Evolutionary conservation across 2,888 invertebrate genomes (phyloP), one percentile per base, ranked within the genome.

Genomic region (Callyntrura sp.): DNA sequence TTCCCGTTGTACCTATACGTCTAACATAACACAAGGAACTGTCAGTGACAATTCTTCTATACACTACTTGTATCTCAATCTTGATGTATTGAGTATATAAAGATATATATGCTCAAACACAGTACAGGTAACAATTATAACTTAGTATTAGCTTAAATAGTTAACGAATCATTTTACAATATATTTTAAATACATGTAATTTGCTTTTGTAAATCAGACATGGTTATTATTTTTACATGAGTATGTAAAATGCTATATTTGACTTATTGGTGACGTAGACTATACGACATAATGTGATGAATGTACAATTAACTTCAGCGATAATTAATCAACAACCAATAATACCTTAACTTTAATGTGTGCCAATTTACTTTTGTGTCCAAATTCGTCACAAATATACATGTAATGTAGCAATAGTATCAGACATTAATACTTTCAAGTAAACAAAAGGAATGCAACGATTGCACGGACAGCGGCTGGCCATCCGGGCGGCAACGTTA

Each of bases 61-160:
- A 35, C 35, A n/a, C 65, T 68, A 28, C n/a, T 6, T 17, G 28
- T 68, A 25, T 35, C 14, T 68, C 35, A 35, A 62, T 62, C 23
- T 68, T 68, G 6, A 70, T 70, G 43, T 20, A 43, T 70, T 70
- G 70, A 70, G 70, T 70, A 70, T 65, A 65, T 12, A 20, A 3
- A 51, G 35, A 51, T 51, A 51, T 51, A 11, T 35, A 65, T 20
- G 43, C 70, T 70, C 17, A 17, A 70, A 70, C 20, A 70, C 20
- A 70, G n/a, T 45, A 20, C 70, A 70, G 70, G 70, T 70, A 70
- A 70, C 70, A 70, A 43, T 20, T 45, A 45, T 45, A 70, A 45
- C 14, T 70, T 20, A 70, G 43, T 0, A 70, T 70, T 17, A 68
- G 28, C 28, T 35, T 68, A 28, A 68, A 68, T 35, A 35, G 6